Conservation (phyloP, 2,113 vertebrate species). For the Maccullochella peelii region DNA sequence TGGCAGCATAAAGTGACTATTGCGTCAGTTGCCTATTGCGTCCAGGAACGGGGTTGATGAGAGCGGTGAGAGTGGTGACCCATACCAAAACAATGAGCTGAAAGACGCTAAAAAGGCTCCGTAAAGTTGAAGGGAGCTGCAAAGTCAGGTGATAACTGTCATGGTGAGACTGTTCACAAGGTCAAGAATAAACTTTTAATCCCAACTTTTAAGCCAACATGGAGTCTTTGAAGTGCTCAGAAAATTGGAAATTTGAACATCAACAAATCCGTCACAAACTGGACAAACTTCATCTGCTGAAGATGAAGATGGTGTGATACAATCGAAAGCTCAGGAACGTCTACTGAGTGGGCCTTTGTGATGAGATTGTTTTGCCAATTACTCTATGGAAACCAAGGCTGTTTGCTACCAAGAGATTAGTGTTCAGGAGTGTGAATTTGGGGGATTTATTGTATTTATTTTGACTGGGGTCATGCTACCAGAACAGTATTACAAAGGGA, state of each 20-base stretch:
- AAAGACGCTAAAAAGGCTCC: too few species aligned
- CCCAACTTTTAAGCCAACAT: not conserved
- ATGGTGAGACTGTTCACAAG: too few species aligned
- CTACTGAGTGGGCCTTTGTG: not conserved
- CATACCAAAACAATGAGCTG: too few species aligned
- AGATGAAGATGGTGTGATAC: not conserved
- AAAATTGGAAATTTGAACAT: not conserved
- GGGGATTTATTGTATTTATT: not conserved
- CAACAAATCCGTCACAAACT: not conserved
- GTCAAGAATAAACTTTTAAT: too few species aligned
- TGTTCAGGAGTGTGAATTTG: not conserved
- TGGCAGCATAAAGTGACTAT: not conserved
- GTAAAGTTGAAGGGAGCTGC: too few species aligned
- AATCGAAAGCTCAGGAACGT: not conserved
- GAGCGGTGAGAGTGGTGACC: too few species aligned
- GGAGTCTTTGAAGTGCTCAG: too few species aligned
- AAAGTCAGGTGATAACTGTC: too few species aligned
- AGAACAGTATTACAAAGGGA: not conserved
- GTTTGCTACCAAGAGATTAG: not conserved
- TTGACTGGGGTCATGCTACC: not conserved
- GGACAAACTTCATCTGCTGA: not conserved
- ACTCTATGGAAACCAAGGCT: not conserved
- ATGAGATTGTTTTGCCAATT: not conserved
- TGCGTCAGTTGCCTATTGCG: too few species aligned
- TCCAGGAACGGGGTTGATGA: too few species aligned